These are phyloP conservation scores for Drosophila paramelanica DNA, from an alignment of 2,888 invertebrate species.

Conservation along the genomic window DNA sequence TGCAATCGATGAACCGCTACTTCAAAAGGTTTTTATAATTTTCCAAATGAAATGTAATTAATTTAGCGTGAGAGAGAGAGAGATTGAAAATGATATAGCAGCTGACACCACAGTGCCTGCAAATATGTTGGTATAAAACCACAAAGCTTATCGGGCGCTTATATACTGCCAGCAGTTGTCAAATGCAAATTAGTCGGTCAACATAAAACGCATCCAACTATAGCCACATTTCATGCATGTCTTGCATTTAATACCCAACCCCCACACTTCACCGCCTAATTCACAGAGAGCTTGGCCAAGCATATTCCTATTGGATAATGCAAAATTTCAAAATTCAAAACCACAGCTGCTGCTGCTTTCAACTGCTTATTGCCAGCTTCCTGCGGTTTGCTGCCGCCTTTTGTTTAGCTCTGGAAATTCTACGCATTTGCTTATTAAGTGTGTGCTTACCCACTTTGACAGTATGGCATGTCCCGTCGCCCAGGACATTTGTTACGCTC, in stretches of 20 bases:
- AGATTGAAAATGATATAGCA: not conserved
- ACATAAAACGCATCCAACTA: conserved; percentile 34
- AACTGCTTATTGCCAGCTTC: conserved; percentile 5
- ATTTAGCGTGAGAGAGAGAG: not conserved
- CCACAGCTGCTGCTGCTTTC: conserved; percentile 35
- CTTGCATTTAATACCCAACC: conserved; percentile 25
- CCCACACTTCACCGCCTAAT: not conserved
- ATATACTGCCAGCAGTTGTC: conserved; percentile 16
- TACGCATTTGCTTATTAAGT: conserved; percentile 30
- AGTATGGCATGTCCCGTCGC: not conserved
- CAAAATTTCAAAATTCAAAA: conserved; percentile 39
- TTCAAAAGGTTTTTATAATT: conserved; percentile 17
- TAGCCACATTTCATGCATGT: conserved; percentile 72
- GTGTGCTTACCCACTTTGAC: conserved; percentile 3
- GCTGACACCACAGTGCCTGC: not conserved
- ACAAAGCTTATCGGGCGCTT: conserved; percentile 40
- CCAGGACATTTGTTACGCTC: not conserved
- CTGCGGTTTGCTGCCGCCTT: conserved; percentile 38
- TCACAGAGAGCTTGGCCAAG: conserved; percentile 15
- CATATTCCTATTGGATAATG: conserved; percentile 36
- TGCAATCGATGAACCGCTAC: conserved; percentile 11
- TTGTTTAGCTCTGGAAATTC: conserved; percentile 29
- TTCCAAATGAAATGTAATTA: conserved; percentile 12
- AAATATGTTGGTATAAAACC: conserved; percentile 29
- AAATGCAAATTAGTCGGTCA: conserved; percentile 74